phyloP scores from a whole-genome alignment of 2,888 invertebrate genomes.

The Tenthredo distinguenda region DNA sequence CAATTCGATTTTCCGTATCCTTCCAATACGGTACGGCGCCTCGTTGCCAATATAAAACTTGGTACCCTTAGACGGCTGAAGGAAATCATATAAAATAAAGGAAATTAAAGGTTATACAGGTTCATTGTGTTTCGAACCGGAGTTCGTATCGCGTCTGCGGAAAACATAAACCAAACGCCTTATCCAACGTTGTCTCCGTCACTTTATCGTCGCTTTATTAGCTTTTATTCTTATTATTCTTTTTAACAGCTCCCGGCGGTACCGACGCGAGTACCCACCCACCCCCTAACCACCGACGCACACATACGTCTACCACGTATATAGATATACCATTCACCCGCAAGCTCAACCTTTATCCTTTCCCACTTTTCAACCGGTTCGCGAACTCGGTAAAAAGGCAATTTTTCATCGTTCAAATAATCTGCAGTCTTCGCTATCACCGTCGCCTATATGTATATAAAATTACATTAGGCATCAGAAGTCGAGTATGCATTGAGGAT shows the following conservation, averaged over 20 bases:
- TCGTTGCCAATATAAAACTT: constrained; percentile 23
- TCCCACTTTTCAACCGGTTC: not conserved
- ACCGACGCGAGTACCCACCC: not conserved
- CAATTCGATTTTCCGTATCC: not conserved
- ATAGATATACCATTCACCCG: not conserved
- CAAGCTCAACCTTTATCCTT: not conserved
- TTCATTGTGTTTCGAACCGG: not conserved
- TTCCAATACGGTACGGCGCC: not conserved
- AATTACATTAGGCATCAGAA: not conserved
- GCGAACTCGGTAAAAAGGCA: not conserved
- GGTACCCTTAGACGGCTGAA: not conserved
- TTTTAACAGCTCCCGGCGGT: constrained; percentile 12
- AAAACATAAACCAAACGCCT: constrained; percentile 35
- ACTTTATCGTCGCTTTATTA: constrained; percentile 29
- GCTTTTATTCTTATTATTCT: constrained; percentile 19
- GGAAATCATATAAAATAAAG: not conserved
- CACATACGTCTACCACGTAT: not conserved
- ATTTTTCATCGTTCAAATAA: not conserved
- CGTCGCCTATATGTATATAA: not conserved
- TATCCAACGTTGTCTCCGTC: constrained; percentile 4
- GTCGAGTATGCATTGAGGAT: not conserved
- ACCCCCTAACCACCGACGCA: not conserved
- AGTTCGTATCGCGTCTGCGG: not conserved
- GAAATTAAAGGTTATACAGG: not conserved
- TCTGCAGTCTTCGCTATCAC: not conserved